phyloP scores from a whole-genome alignment of 2,888 invertebrate genomes.

The Zelleria hepariella region DNA sequence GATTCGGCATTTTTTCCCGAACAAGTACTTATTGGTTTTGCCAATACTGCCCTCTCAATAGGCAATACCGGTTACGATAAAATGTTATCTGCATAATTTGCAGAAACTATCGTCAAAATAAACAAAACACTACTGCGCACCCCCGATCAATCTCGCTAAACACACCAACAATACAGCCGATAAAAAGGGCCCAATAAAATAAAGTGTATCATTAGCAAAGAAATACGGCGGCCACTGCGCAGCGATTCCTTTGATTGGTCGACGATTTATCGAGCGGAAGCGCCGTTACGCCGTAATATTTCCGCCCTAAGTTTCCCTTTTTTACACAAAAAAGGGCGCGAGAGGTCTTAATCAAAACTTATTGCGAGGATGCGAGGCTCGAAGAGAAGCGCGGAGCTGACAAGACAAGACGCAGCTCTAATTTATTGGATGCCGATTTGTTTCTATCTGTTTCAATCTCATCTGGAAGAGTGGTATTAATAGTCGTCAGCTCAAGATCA shows the following conservation, averaged over 20 bases:
- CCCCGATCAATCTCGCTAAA: slow-evolving; percentile 46
- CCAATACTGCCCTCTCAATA: too few species aligned
- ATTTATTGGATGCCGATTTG: background rate
- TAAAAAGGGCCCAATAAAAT: slow-evolving; percentile 66
- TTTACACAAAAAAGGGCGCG: slow-evolving; percentile 69
- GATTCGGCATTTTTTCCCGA: too few species aligned
- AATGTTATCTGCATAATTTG: too few species aligned
- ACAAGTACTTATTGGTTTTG: too few species aligned
- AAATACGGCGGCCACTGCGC: slow-evolving; percentile 48
- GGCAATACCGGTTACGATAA: too few species aligned
- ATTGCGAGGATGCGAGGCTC: background rate
- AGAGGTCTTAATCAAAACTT: slow-evolving; percentile 60
- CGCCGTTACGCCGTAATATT: slow-evolving; percentile 70
- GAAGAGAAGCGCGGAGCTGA: background rate
- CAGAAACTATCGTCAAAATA: too few species aligned
- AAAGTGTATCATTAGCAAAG: slow-evolving; percentile 68
- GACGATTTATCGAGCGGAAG: slow-evolving; percentile 73
- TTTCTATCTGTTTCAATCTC: background rate
- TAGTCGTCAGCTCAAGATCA: too few species aligned
- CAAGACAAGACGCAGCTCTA: background rate
- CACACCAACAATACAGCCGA: slow-evolving; percentile 52
- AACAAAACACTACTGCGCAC: slow-evolving; percentile 2
- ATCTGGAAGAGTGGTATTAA: too few species aligned
- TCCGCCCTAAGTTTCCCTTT: slow-evolving; percentile 68
- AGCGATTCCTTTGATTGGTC: slow-evolving; percentile 68